These are phyloP conservation scores for Akabosia matsudoensis DNA, from an alignment of 1,140 invertebrate genomes.

Conservation along the genomic window DNA sequence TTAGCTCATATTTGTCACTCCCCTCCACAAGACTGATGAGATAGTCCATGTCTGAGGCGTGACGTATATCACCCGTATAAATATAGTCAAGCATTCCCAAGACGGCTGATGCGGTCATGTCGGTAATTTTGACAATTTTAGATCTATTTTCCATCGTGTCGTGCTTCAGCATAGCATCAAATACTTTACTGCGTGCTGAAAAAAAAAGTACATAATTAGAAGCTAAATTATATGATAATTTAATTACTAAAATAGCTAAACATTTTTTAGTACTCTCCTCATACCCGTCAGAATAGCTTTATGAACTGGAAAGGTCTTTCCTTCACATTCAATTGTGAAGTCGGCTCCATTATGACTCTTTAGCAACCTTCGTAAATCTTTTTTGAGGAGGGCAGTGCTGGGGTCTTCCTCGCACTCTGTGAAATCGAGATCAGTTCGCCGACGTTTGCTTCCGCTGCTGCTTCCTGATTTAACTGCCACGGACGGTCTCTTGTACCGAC, in stretches of 20 bases:
- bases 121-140: conserved; percentile 7
- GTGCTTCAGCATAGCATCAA: conserved; percentile 23
- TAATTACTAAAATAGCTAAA: background rate
- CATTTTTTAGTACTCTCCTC: too few species aligned
- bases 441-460: background rate
- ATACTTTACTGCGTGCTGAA: conserved; percentile 19
- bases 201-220: background rate
- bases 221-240: background rate
- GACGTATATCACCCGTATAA: conserved; percentile 9
- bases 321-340: conserved; percentile 18
- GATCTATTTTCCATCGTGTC: conserved; percentile 16
- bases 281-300: conserved; percentile 13
- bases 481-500: background rate
- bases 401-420: background rate
- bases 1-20: conserved; percentile 22
- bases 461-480: background rate
- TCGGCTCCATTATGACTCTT: conserved; percentile 13
- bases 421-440: background rate
- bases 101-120: background rate
- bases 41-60: conserved; percentile 5
- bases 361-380: background rate
- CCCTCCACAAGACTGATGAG: conserved; percentile 1
- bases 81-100: conserved; percentile 12
- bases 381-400: conserved; percentile 4
- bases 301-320: conserved; percentile 12